These are phyloP conservation scores for Trissoscelio sp. DNA, from an alignment of 2,888 invertebrate genomes.

Conservation along the genomic window DNA sequence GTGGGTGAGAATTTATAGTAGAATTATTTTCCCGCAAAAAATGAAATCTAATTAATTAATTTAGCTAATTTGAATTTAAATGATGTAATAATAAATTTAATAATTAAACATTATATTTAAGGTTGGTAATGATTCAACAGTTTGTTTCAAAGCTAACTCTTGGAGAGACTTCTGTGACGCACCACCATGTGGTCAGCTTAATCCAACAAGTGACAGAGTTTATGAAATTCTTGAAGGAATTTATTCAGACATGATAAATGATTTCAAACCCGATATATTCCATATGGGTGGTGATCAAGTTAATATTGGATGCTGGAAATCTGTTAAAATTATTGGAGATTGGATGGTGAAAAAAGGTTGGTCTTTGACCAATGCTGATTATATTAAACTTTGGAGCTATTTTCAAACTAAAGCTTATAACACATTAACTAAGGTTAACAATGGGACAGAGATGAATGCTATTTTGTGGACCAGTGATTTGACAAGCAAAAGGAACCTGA, in stretches of 20 bases:
- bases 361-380: conserved; percentile 84
- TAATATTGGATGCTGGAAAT: conserved; percentile 89
- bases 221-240: conserved; percentile 89
- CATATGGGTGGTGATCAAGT: conserved; percentile 96
- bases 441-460: conserved; percentile 86
- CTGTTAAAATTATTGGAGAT: conserved; percentile 87
- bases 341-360: conserved; percentile 89
- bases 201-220: conserved; percentile 88
- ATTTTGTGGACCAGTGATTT: conserved; percentile 93
- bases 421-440: conserved; percentile 84
- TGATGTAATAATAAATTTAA: no score
- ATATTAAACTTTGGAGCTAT: conserved; percentile 78
- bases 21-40: no score
- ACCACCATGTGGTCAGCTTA: conserved; percentile 93
- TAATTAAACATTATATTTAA: no score
- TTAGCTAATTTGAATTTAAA: no score
- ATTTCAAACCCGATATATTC: conserved; percentile 90
- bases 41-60: no score
- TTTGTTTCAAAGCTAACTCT: no score
- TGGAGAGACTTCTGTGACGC: conserved; percentile 90
- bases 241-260: conserved; percentile 89
- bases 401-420: conserved; percentile 89
- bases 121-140: no score
- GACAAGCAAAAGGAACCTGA: conserved; percentile 87
- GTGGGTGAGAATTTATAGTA: conserved; percentile 74